Percentiles rank a stretch among this genome's conserved stretches.
phyloP scores from a whole-genome alignment of 2,113 vertebrate species.

The Gadus chalcogrammus region DNA sequence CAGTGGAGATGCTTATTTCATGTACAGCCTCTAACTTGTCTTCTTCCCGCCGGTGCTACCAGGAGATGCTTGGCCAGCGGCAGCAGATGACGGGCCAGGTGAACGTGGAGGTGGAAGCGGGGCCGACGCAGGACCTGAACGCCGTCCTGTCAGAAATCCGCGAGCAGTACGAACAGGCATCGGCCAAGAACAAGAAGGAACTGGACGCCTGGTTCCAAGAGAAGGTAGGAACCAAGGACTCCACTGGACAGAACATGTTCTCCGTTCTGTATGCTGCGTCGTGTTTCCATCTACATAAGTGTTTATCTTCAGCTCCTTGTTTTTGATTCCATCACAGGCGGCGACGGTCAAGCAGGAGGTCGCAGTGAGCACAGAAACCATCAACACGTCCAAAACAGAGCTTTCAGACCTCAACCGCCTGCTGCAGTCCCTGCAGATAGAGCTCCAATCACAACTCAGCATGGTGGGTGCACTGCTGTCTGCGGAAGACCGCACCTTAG shows the following conservation, averaged over 20 bases:
- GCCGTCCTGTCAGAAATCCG: constrained; percentile 71
- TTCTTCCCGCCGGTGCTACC: background rate
- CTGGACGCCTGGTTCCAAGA: constrained; percentile 69
- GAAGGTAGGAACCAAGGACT: constrained; percentile 52
- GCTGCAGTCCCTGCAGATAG: constrained; percentile 82
- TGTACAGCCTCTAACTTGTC: too few species aligned
- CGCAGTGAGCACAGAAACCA: constrained; percentile 61
- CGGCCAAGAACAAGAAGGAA: constrained; percentile 79
- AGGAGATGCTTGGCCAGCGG: constrained; percentile 67
- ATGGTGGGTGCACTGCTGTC: constrained; percentile 70
- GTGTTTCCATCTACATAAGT: background rate
- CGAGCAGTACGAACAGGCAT: constrained; percentile 76
- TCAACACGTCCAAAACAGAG: constrained; percentile 76
- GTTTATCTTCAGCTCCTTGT: background rate
- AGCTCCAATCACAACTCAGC: constrained; percentile 83
- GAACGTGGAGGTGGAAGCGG: constrained; percentile 76
- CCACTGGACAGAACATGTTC: background rate
- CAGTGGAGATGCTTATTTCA: too few species aligned
- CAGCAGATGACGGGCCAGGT: constrained; percentile 69
- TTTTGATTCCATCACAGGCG: constrained; percentile 59
- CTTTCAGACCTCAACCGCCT: constrained; percentile 76
- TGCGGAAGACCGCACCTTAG: background rate
- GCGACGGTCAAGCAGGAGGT: constrained; percentile 79
- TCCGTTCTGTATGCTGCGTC: background rate
- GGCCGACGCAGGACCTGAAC: constrained; percentile 58